These are phyloP conservation scores for Microhierax caerulescens DNA, from an alignment of 2,797 vertebrate species.

Conservation along the genomic window DNA sequence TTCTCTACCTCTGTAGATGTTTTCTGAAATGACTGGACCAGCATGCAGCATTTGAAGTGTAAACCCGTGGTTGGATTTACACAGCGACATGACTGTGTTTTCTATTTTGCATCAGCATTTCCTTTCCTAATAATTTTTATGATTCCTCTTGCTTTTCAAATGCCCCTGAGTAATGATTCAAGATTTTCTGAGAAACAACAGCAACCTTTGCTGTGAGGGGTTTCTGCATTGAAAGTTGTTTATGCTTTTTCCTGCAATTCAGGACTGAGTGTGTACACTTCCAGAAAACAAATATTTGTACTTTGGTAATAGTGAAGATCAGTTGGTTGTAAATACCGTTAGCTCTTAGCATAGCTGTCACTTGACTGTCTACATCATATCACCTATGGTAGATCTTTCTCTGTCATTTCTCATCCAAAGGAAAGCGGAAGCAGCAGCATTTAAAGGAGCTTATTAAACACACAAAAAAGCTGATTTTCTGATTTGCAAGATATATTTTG, in stretches of 20 bases:
- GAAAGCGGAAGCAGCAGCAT: neutral
- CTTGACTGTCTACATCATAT: neutral
- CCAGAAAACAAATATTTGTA: neutral
- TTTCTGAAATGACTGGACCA: neutral
- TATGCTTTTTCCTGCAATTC: neutral
- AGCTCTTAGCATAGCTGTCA: neutral
- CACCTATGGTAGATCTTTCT: neutral
- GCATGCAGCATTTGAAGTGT: neutral
- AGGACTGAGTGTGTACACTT: neutral
- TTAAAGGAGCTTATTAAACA: neutral
- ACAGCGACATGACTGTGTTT: neutral
- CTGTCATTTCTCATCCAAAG: neutral
- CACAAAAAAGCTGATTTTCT: neutral
- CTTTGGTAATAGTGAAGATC: neutral
- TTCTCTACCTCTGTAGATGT: neutral
- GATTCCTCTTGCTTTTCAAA: neutral
- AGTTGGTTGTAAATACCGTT: neutral
- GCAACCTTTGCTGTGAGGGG: neutral
- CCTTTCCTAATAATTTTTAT: neutral
- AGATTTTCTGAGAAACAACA: neutral
- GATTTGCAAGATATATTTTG: neutral
- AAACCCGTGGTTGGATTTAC: neutral
- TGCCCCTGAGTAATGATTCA: neutral
- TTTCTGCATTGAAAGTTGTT: neutral
- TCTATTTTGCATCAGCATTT: neutral